A percentile compares a stretch with the other conserved stretches of the same genome.
These are phyloP conservation scores for Cottoperca gobio DNA, from an alignment of 2,797 vertebrate species.

Conservation along the genomic window DNA sequence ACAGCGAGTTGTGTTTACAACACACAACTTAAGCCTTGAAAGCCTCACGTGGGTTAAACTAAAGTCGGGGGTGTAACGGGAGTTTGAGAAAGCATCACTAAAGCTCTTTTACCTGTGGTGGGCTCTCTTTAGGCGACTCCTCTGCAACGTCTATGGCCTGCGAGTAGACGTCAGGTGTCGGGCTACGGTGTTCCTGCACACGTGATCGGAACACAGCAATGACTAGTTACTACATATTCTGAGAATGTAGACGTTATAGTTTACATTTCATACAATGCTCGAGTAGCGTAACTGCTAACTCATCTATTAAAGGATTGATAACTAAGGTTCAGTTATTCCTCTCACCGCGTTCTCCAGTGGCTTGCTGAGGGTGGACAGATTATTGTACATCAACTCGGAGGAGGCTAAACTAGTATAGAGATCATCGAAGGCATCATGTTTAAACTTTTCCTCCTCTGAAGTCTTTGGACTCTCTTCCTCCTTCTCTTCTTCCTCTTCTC, in stretches of 20 bases:
- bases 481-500: conserved; percentile 69
- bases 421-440: conserved; percentile 76
- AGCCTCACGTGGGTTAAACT: neutral
- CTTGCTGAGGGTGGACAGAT: conserved; percentile 56
- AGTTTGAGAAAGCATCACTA: neutral
- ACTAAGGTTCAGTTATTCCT: conserved; percentile 42
- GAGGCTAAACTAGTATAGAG: conserved; percentile 75
- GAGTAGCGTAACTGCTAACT: no score
- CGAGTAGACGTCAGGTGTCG: conserved; percentile 40
- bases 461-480: conserved; percentile 84
- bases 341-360: conserved; percentile 58
- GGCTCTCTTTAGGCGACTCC: conserved; percentile 65
- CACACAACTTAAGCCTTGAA: neutral
- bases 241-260: neutral
- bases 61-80: neutral
- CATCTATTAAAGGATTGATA: neutral
- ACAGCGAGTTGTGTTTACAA: neutral
- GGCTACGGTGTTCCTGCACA: conserved; percentile 61
- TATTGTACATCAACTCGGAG: conserved; percentile 63
- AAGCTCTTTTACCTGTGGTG: conserved; percentile 71
- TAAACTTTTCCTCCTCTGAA: conserved; percentile 83
- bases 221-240: neutral
- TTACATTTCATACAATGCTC: no score
- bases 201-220: conserved; percentile 1
- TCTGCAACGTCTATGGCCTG: conserved; percentile 68